Base-by-base conservation (phyloP, 2,888 invertebrate species). In the Carabus problematicus region DNA sequence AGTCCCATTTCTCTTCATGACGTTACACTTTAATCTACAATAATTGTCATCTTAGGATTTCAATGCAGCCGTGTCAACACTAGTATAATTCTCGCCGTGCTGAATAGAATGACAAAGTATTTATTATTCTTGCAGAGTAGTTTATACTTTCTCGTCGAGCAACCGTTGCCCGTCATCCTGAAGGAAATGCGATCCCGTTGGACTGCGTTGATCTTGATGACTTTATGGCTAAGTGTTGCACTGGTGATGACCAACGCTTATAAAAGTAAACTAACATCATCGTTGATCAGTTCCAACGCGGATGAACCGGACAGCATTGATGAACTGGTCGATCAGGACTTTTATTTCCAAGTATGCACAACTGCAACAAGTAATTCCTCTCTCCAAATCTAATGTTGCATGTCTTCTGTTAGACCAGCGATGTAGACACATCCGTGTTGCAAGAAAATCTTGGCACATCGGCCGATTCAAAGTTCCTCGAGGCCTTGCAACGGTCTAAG, bases 191-290 rank as follows among this genome's bases (percentile, higher is more conserved):
- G 62, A 55, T 14, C 11, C 12, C 29, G 47, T 19, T 69, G 61
- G 61, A 12, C 69, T 14, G n/a, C 43, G 1, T 11, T 62, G 16
- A 43, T 52, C 19, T 45, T 61, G 8, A 61, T 69, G 55, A 3
- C 6, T 55, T 16, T 69, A 45, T 69, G 69, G 69, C 62, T 69
- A 7, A 47, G 40, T 18, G 12, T 69, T 7, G 55, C 62, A 29
- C 11, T 69, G 1, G 55, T 69, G 7, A 47, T 69, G 9, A 69
- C 59, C 9, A 55, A 12, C 16, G 52, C 69, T 8, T 69, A 69
- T 12, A 69, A 69, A 45, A 69, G 69, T 40, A 69, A 56, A 54
- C 40, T 69, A 9, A 69, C 62, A 11, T 61, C 69, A 12, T 69
- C 62, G 3, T 8, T 69, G 16, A 69, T 69, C 12, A 62, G 54